These are phyloP conservation scores for Eulemur albifrons DNA, from an alignment of 2,797 vertebrate genomes.

Conservation along the genomic window DNA sequence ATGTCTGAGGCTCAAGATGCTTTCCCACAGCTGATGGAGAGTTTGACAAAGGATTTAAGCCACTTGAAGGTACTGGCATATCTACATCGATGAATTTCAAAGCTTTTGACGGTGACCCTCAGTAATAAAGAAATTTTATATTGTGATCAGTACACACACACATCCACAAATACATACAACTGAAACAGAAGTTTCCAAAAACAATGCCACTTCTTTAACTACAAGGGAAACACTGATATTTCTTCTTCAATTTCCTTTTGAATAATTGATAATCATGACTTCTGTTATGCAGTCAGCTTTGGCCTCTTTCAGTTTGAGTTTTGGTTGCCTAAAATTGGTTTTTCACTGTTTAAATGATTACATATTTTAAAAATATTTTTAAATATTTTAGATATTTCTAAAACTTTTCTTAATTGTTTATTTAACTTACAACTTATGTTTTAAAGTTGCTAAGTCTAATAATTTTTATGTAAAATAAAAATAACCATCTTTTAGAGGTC, in stretches of 20 bases:
- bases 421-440: background rate
- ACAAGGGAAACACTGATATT: background rate
- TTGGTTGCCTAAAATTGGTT: background rate
- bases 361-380: background rate
- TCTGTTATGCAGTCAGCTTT: background rate
- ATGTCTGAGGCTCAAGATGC: background rate
- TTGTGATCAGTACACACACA: background rate
- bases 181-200: background rate
- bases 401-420: slow-evolving; percentile 3
- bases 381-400: background rate
- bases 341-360: background rate
- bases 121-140: background rate
- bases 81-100: background rate
- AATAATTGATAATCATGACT: background rate
- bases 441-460: background rate
- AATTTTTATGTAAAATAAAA: slow-evolving; percentile 32
- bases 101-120: background rate
- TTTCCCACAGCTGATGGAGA: background rate
- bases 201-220: background rate
- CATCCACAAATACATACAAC: background rate
- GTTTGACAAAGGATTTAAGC: background rate
- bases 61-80: background rate
- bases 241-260: background rate
- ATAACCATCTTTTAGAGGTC: background rate
- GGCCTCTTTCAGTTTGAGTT: background rate